Percentiles rank a stretch among this genome's conserved stretches.
Conservation (phyloP, 2,113 vertebrate genomes). For the Archocentrus centrarchus region DNA sequence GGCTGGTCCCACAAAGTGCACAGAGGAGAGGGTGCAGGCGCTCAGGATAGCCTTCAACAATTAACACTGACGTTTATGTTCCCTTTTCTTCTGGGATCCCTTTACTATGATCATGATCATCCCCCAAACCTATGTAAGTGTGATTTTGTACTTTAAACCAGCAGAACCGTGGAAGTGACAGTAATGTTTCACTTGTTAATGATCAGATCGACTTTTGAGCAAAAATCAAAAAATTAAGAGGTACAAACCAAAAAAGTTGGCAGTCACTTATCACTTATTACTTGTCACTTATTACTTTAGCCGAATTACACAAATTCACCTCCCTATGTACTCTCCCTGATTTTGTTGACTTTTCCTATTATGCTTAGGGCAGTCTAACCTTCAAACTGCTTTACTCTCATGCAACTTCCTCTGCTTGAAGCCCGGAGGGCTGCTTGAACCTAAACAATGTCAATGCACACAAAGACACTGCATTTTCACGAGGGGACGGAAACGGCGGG, state of each 20-base stretch:
- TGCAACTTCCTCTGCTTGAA: constrained; percentile 32
- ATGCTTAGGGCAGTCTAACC: constrained; percentile 30
- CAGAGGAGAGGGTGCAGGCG: too few relatives aligned
- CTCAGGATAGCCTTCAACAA: too few relatives aligned
- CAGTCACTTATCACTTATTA: rapidly evolving
- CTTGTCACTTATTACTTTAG: background rate
- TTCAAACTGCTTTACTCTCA: constrained; percentile 39
- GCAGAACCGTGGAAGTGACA: background rate
- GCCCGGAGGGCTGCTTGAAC: constrained; percentile 45
- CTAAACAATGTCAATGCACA: constrained; percentile 32
- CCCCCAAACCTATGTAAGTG: background rate
- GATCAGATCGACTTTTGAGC: background rate
- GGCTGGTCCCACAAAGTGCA: background rate
- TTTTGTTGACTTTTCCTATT: constrained; percentile 22
- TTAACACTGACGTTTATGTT: background rate
- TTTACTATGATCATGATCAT: background rate
- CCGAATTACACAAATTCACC: background rate
- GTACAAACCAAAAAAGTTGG: background rate
- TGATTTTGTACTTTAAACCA: background rate
- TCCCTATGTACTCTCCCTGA: background rate
- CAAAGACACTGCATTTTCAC: constrained; percentile 37
- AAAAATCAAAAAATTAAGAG: background rate
- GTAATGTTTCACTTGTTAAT: background rate
- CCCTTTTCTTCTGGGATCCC: background rate
- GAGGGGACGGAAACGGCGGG: constrained; percentile 5